These are phyloP conservation scores for Trilocha varians DNA, from an alignment of 2,888 invertebrate species.

Conservation along the genomic window DNA sequence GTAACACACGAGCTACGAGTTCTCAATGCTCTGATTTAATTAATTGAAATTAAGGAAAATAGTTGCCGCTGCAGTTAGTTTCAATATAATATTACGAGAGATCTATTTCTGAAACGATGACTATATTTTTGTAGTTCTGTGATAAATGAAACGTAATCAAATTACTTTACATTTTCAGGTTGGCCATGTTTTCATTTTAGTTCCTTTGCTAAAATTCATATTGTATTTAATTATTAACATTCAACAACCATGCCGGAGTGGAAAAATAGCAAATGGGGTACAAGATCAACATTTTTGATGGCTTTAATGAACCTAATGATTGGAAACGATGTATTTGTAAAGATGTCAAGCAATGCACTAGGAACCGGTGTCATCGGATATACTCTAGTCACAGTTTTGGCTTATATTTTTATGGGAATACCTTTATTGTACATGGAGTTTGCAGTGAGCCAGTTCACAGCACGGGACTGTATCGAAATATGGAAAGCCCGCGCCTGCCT, in stretches of 20 bases:
- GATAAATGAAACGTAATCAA: no score
- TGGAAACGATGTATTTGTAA: conserved; percentile 26
- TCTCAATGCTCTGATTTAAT: no score
- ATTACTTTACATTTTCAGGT: no score
- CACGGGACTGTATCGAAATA: conserved; percentile 44
- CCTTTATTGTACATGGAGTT: conserved; percentile 56
- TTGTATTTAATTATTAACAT: no score
- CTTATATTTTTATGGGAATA: conserved; percentile 38
- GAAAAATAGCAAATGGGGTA: conserved; percentile 13
- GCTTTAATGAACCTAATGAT: conserved; percentile 34
- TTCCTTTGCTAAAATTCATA: no score
- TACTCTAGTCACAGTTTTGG: conserved; percentile 21
- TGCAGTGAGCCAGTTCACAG: conserved; percentile 51
- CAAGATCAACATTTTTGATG: conserved; percentile 25
- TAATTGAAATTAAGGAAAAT: no score
- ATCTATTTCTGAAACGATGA: no score
- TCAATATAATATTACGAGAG: no score
- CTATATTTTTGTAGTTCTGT: no score
- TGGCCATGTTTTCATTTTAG: no score
- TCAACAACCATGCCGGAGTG: not conserved
- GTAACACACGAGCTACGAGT: no score
- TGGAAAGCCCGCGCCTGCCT: conserved; percentile 46
- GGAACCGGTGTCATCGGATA: conserved; percentile 34
- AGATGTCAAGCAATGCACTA: conserved; percentile 29
- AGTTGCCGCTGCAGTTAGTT: no score